phyloP scores from a whole-genome alignment of 2,113 vertebrate species.

The Aix galericulata region DNA sequence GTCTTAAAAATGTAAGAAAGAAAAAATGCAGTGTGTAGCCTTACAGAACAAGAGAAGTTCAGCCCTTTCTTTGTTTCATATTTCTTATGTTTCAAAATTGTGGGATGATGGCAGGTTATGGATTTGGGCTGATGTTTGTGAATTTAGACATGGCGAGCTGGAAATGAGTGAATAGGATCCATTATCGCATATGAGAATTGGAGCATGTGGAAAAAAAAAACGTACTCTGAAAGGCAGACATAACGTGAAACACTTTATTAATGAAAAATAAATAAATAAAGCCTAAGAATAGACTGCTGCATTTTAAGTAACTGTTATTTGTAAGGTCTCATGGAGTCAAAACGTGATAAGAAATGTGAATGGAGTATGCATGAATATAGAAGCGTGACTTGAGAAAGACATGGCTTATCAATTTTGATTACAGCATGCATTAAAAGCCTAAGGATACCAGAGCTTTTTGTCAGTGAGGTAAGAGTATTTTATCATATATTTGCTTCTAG shows the following conservation, averaged over 20 bases:
- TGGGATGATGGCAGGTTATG: background rate
- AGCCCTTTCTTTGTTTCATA: background rate
- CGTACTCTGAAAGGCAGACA: background rate
- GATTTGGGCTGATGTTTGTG: background rate
- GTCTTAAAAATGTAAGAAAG: background rate
- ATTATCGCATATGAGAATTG: slow-evolving; percentile 14
- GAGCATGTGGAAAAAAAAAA: slow-evolving; percentile 18
- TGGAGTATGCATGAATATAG: background rate
- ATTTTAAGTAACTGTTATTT: slow-evolving; percentile 49
- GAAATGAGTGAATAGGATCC: background rate
- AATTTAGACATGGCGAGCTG: background rate
- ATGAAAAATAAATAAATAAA: background rate
- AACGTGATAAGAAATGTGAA: slow-evolving; percentile 9
- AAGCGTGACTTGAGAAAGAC: background rate
- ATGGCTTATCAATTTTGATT: background rate
- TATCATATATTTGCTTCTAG: background rate
- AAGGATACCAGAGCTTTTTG: background rate
- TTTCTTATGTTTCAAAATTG: background rate
- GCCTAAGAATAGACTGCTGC: slow-evolving; percentile 25
- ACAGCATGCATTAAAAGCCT: background rate
- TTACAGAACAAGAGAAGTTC: background rate
- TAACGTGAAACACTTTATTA: background rate
- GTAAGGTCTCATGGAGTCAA: slow-evolving; percentile 7
- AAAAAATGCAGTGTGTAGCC: background rate
- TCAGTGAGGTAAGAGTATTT: background rate